phyloP scores from a whole-genome alignment of 1,140 invertebrate genomes.

The Hydropsyche tenuis region DNA sequence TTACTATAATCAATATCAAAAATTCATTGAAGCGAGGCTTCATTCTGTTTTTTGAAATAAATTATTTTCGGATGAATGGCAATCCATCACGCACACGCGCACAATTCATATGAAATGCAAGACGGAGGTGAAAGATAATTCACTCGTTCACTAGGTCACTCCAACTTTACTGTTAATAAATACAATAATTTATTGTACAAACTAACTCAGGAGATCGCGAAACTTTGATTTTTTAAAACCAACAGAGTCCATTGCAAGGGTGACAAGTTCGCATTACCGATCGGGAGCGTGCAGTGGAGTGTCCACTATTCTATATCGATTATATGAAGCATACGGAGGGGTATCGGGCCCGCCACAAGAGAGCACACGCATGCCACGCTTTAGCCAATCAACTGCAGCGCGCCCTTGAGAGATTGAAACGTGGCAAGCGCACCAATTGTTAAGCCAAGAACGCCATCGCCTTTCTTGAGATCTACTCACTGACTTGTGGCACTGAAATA shows the following conservation, averaged over 20 bases:
- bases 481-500: slow-evolving; percentile 48
- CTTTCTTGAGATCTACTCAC: slow-evolving; percentile 52
- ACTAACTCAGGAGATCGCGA: slow-evolving; percentile 9
- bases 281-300: slow-evolving; percentile 18
- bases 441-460: slow-evolving; percentile 54
- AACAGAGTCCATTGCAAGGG: background rate
- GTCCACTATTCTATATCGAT: slow-evolving; percentile 29
- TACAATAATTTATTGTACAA: background rate
- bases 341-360: slow-evolving; percentile 13
- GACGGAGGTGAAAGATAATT: no score
- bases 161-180: no score
- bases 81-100: no score
- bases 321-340: slow-evolving; percentile 41
- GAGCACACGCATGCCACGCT: slow-evolving; percentile 30
- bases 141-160: no score
- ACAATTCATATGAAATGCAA: no score
- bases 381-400: slow-evolving; percentile 54
- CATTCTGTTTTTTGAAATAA: no score
- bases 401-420: slow-evolving; percentile 48
- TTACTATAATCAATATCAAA: no score
- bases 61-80: no score
- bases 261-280: slow-evolving; percentile 16
- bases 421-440: slow-evolving; percentile 52
- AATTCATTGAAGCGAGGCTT: no score
- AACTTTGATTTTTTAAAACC: background rate